Percentiles rank a stretch among this genome's conserved stretches.
phyloP scores from a whole-genome alignment of 2,797 vertebrate species.

The Pygocentrus nattereri region DNA sequence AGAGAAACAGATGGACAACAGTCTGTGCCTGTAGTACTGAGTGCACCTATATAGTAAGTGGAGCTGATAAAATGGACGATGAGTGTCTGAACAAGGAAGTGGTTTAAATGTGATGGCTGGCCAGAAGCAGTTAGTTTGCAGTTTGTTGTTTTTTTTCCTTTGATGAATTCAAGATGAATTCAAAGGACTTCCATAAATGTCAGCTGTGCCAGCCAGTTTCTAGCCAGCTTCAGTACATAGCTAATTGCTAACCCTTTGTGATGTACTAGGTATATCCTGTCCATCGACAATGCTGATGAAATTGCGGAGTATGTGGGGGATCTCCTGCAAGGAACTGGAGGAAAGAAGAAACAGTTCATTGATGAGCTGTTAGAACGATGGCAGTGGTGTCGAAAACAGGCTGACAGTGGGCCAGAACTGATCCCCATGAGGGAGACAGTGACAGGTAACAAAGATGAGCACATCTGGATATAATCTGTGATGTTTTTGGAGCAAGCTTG shows the following conservation, averaged over 20 bases:
- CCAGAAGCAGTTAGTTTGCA: too few relatives aligned
- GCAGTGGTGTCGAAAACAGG: conserved; percentile 75
- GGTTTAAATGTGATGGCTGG: too few relatives aligned
- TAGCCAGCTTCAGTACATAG: not conserved
- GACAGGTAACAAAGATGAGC: conserved; percentile 47
- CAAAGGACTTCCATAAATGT: not conserved
- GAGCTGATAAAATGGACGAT: too few relatives aligned
- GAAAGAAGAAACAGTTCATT: conserved; percentile 86
- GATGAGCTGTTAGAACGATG: conserved; percentile 87
- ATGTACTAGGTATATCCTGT: conserved; percentile 87
- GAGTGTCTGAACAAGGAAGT: too few relatives aligned
- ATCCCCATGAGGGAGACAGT: conserved; percentile 77
- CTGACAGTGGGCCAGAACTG: conserved; percentile 62
- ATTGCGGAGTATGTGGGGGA: conserved; percentile 92
- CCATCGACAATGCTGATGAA: conserved; percentile 90
- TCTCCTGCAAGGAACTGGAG: conserved; percentile 90
- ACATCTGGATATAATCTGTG: too few relatives aligned
- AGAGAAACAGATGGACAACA: too few relatives aligned
- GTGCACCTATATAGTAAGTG: too few relatives aligned
- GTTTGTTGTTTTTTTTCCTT: too few relatives aligned
- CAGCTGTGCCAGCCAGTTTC: not conserved
- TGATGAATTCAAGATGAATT: too few relatives aligned
- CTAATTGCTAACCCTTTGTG: not conserved
- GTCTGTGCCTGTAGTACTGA: too few relatives aligned
- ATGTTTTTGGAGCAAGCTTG: too few relatives aligned